Evolutionary conservation across 2,888 invertebrate genomes (phyloP).

Genomic region (Sphecodes monilicornis): DNA sequence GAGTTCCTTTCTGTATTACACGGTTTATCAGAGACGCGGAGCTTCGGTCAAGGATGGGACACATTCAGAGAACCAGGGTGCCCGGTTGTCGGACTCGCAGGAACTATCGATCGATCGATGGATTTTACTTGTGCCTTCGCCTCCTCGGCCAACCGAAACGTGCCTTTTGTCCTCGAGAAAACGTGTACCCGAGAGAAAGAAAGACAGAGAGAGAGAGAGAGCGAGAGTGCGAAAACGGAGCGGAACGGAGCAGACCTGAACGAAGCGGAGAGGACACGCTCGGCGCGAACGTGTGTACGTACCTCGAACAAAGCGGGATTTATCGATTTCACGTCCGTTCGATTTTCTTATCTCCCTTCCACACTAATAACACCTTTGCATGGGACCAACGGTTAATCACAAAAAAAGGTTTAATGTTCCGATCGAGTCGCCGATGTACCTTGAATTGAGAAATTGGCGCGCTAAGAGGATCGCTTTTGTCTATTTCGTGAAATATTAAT

Average conservation of each 20-base stretch:
- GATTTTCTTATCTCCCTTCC: constrained; percentile 46
- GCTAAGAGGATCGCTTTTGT: constrained; percentile 21
- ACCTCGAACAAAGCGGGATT: constrained; percentile 42
- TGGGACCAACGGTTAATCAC: constrained; percentile 12
- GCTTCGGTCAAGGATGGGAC: constrained; percentile 60
- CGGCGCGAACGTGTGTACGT: constrained; percentile 18
- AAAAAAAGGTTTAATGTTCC: constrained; percentile 17
- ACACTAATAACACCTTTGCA: constrained; percentile 35
- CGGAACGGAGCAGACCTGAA: neutral
- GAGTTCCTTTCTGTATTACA: constrained; percentile 65
- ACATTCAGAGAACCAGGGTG: constrained; percentile 32
- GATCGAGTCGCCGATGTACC: constrained; percentile 3
- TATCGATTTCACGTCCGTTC: constrained; percentile 59
- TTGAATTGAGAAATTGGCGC: constrained; percentile 18
- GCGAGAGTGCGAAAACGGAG: neutral
- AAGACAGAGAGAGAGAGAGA: neutral
- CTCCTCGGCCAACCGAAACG: constrained; percentile 49
- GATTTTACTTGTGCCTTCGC: constrained; percentile 47
- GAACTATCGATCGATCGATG: constrained; percentile 65
- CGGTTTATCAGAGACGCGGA: constrained; percentile 65
- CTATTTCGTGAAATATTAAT: constrained; percentile 21
- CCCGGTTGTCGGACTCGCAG: constrained; percentile 28
- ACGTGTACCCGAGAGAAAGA: constrained; percentile 14
- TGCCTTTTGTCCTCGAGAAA: constrained; percentile 54
- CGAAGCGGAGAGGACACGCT: neutral